A percentile compares a stretch with the other conserved stretches of the same genome.
Conservation (phyloP, 2,113 vertebrate genomes). For the Triplophysa tibetana region DNA sequence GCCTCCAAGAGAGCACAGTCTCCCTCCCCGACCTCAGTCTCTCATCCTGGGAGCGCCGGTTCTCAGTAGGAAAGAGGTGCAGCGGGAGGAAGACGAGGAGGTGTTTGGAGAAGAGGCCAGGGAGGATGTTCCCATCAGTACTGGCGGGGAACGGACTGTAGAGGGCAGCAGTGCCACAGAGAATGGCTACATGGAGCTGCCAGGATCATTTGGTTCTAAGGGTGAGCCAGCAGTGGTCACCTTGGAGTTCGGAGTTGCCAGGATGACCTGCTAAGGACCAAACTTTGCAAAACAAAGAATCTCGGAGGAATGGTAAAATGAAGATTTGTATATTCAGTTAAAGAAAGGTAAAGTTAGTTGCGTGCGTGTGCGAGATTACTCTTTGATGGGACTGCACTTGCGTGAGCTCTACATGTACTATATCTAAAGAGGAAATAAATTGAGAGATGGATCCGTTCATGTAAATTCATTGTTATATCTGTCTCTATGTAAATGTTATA, state of each 20-base stretch:
- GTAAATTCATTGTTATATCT: conserved; percentile 62
- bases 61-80: conserved; percentile 82
- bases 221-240: conserved; percentile 87
- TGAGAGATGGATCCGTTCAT: conserved; percentile 57
- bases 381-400: conserved; percentile 2
- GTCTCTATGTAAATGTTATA: conserved; percentile 17
- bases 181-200: conserved; percentile 83
- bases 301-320: conserved; percentile 26
- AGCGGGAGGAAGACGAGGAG: conserved; percentile 74
- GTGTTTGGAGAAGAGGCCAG: conserved; percentile 70
- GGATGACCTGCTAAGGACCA: conserved; percentile 88
- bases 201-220: conserved; percentile 81
- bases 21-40: conserved; percentile 66
- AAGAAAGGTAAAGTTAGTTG: conserved; percentile 17
- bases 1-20: conserved; percentile 69
- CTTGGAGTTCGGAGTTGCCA: conserved; percentile 91
- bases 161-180: conserved; percentile 91
- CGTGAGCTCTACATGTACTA: background rate
- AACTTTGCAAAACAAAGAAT: background rate
- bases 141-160: conserved; percentile 81
- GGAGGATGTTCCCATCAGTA: conserved; percentile 71
- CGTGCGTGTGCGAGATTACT: conserved; percentile 1
- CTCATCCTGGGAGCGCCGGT: conserved; percentile 75
- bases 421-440: background rate
- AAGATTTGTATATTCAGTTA: conserved; percentile 34